These are phyloP conservation scores for Augochlora pura DNA, from an alignment of 1,140 invertebrate genomes.

Conservation along the genomic window DNA sequence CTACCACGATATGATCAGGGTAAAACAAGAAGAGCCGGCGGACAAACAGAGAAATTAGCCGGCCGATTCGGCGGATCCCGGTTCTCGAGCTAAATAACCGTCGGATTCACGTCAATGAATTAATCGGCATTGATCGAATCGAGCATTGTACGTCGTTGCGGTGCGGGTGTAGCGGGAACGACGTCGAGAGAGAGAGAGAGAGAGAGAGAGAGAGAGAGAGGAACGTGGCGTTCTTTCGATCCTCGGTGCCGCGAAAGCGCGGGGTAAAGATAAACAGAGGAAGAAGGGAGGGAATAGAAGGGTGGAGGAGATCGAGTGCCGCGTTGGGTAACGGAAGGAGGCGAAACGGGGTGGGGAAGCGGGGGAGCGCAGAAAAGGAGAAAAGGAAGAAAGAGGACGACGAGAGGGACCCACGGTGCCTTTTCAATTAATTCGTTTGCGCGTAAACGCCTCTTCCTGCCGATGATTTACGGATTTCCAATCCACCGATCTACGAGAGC, in stretches of 20 bases:
- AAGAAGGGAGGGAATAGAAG: neutral
- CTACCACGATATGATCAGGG: too few relatives aligned
- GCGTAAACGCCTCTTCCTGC: constrained; percentile 63
- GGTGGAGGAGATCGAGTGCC: constrained; percentile 11
- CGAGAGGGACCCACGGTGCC: constrained; percentile 28
- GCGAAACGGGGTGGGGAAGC: constrained; percentile 3
- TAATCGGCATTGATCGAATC: too few relatives aligned
- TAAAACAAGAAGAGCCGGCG: too few relatives aligned
- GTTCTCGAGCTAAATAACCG: neutral
- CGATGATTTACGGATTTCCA: constrained; percentile 63
- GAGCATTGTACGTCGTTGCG: neutral
- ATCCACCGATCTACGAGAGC: constrained; percentile 39
- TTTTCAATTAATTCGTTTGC: constrained; percentile 67
- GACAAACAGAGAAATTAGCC: too few relatives aligned
- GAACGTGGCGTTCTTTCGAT: neutral
- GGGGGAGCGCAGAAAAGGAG: neutral
- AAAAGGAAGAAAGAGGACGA: constrained; percentile 17
- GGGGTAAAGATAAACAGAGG: constrained; percentile 2
- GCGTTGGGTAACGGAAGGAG: constrained; percentile 20
- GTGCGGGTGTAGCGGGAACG: neutral
- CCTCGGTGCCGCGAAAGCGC: neutral
- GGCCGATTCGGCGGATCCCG: too few relatives aligned
- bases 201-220: neutral
- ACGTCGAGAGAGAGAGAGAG: neutral
- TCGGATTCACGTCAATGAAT: constrained; percentile 16